A percentile compares a stretch with the other conserved stretches of the same genome.
Evolutionary conservation across 1,140 invertebrate species (phyloP).

Genomic region (Drosophila subobscura): DNA sequence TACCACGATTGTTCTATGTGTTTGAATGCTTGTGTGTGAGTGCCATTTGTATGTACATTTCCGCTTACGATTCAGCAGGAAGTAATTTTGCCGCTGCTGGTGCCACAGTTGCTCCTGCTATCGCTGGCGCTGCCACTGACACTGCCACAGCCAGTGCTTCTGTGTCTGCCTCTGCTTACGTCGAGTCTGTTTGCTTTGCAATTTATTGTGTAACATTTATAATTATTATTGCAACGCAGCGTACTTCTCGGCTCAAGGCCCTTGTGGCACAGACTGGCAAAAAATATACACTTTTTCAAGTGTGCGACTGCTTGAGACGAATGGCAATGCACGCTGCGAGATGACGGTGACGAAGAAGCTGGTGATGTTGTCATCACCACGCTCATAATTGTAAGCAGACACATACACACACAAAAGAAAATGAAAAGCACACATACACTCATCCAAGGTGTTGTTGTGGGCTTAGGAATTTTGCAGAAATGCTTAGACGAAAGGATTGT

Average conservation of each 20-base stretch:
- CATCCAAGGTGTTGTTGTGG: slow-evolving; percentile 16
- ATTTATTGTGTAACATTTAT: slow-evolving; percentile 83
- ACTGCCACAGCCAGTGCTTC: not conserved
- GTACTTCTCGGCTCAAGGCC: slow-evolving; percentile 33
- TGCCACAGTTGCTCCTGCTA: slow-evolving; percentile 20
- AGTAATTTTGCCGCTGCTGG: slow-evolving; percentile 70
- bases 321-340: slow-evolving; percentile 10
- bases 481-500: slow-evolving; percentile 11
- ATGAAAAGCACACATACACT: not conserved
- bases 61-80: slow-evolving; percentile 77
- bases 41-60: slow-evolving; percentile 78
- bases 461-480: slow-evolving; percentile 18
- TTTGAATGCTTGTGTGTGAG: slow-evolving; percentile 36
- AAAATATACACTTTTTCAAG: slow-evolving; percentile 50
- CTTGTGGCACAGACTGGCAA: slow-evolving; percentile 30
- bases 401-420: slow-evolving; percentile 33
- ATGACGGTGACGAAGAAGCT: slow-evolving; percentile 20
- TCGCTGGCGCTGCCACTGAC: slow-evolving; percentile 15
- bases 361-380: slow-evolving; percentile 69
- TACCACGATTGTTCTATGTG: slow-evolving; percentile 30
- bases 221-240: slow-evolving; percentile 81
- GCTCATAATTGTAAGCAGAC: slow-evolving; percentile 81
- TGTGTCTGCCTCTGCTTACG: slow-evolving; percentile 11
- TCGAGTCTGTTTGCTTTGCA: slow-evolving; percentile 74
- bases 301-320: slow-evolving; percentile 71